Evolutionary conservation across 2,797 vertebrate genomes (phyloP).

Genomic region (Rhynchonycteris naso): DNA sequence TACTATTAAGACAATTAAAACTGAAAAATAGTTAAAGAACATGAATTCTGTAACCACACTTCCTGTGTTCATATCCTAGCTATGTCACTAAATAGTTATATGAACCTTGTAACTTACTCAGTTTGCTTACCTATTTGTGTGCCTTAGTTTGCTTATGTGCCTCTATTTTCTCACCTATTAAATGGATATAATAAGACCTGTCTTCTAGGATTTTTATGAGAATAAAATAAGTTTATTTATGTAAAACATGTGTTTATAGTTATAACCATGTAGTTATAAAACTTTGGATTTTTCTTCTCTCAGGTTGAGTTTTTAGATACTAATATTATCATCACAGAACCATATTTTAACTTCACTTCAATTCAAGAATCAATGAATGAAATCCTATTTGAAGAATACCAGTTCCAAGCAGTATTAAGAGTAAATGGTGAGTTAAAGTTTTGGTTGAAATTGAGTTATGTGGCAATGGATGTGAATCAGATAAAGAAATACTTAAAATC

Average conservation of each 20-base stretch:
- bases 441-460: conserved; percentile 32
- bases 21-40: background rate
- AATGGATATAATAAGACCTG: background rate
- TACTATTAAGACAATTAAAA: conserved; percentile 11
- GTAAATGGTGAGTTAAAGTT: conserved; percentile 90
- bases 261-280: conserved; percentile 35
- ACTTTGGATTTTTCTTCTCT: conserved; percentile 40
- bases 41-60: conserved; percentile 23
- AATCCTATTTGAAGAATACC: conserved; percentile 99
- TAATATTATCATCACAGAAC: conserved; percentile 96
- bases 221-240: conserved; percentile 5
- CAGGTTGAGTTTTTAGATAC: conserved; percentile 98
- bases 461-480: background rate
- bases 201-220: background rate
- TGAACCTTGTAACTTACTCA: conserved; percentile 30
- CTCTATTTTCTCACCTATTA: conserved; percentile 13
- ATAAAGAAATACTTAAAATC: conserved; percentile 20
- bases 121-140: background rate
- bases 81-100: background rate
- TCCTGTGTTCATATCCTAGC: background rate
- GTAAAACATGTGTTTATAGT: conserved; percentile 21
- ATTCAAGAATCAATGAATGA: conserved; percentile 99
- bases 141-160: background rate
- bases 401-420: conserved; percentile 96
- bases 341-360: conserved; percentile 98